Percentiles rank a stretch among this genome's conserved stretches.
These are phyloP conservation scores for Semaprochilodus insignis DNA, from an alignment of 2,797 vertebrate genomes.

Conservation along the genomic window DNA sequence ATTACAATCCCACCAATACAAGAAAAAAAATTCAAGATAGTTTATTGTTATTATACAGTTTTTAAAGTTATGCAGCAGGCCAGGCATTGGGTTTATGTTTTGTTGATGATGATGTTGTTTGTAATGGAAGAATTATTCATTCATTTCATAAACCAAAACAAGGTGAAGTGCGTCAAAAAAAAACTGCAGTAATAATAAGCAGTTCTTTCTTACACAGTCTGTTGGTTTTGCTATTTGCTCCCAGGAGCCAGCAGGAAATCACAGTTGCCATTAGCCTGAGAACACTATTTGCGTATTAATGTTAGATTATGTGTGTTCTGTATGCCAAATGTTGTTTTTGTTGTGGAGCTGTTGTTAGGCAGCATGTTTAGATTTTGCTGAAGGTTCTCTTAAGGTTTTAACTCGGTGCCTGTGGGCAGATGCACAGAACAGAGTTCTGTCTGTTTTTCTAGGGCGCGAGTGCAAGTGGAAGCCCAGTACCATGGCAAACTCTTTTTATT, in stretches of 20 bases:
- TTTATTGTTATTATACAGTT: too few species aligned
- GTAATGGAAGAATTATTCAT: background rate
- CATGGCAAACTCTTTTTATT: too few species aligned
- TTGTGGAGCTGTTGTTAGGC: background rate
- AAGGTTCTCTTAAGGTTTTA: background rate
- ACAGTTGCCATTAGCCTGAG: background rate
- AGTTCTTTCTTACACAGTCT: background rate
- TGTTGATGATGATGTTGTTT: background rate
- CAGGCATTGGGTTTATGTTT: background rate
- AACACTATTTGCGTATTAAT: background rate
- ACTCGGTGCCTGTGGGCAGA: background rate
- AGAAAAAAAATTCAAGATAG: too few species aligned
- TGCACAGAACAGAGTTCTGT: background rate
- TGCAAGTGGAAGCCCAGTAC: too few species aligned
- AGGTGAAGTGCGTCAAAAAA: background rate
- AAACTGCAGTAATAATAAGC: background rate
- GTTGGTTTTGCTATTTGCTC: background rate
- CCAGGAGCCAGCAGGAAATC: background rate
- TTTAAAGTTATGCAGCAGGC: background rate
- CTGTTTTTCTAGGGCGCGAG: background rate
- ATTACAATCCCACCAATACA: too few species aligned
- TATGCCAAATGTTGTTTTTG: background rate
- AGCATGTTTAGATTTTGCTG: background rate
- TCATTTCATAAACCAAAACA: background rate
- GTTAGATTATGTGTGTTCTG: background rate